These are phyloP conservation scores for Pycnomerus fuliginosus DNA, from an alignment of 2,888 invertebrate genomes.

Conservation along the genomic window DNA sequence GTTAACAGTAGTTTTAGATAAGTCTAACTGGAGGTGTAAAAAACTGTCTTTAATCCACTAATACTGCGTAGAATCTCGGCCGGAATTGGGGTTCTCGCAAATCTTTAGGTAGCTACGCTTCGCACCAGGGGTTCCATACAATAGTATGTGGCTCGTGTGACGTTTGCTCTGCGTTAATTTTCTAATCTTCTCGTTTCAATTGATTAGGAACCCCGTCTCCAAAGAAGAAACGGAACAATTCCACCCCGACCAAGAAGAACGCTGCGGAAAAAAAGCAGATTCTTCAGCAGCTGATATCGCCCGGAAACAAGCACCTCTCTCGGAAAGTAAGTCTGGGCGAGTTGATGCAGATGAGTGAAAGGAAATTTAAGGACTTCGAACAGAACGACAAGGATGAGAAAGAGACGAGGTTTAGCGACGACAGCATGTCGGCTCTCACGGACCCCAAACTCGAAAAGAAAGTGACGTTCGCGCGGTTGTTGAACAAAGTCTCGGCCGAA, in stretches of 20 bases:
- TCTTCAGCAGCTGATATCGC: constrained; percentile 72
- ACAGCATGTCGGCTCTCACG: constrained; percentile 56
- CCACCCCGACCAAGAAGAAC: constrained; percentile 75
- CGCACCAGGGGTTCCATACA: constrained; percentile 17
- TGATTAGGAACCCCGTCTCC: constrained; percentile 63
- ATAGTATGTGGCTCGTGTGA: constrained; percentile 23
- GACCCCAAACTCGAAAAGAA: constrained; percentile 76
- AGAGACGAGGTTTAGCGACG: constrained; percentile 60
- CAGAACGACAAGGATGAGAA: constrained; percentile 54
- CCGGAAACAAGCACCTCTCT: constrained; percentile 61
- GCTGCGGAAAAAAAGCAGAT: constrained; percentile 75
- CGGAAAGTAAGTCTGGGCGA: constrained; percentile 71
- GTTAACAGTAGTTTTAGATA: no score
- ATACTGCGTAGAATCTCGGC: no score
- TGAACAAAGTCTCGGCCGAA: constrained; percentile 75
- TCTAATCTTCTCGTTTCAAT: background rate
- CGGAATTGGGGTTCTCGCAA: no score
- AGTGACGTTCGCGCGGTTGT: constrained; percentile 72
- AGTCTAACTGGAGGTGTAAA: no score
- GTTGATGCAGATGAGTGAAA: constrained; percentile 71
- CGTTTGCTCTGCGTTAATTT: constrained; percentile 1
- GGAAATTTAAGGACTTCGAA: constrained; percentile 49
- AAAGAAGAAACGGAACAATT: constrained; percentile 76
- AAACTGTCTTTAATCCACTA: no score
- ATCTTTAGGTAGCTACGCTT: no score